Base-by-base conservation (phyloP, 2,888 invertebrate genomes). In the Xestoiulus laeticollis region DNA sequence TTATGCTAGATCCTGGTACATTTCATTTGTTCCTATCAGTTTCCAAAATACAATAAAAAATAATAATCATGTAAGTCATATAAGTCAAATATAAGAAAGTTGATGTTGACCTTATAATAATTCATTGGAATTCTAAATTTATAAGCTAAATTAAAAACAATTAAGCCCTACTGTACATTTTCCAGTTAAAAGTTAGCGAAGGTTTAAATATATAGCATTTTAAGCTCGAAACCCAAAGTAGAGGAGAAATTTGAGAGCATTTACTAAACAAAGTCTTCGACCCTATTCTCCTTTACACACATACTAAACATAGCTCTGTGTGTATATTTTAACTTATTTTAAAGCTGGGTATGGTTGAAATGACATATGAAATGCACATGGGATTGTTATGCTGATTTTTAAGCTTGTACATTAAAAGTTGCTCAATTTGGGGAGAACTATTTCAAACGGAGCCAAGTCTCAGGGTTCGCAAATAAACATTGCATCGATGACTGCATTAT, bases 311-410 rank as follows among this genome's bases (percentile, higher is more conserved):
- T 26, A 68, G n/a, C 68, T 26, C 26, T 68, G 8, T n/a, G n/a
- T 68, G 68, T 68, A 68, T 68, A 68, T 68, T 68, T 68, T 6
- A 68, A n/a, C 68, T n/a, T 8, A 26, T 68, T 26, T 38, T 26
- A 26, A 68, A 26, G 26, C 26, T 68, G 68, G 8, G 68, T 10
- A 26, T 68, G n/a, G n/a, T n/a, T 68, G 68, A 68, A 68, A 68
- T 68, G 68, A 68, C 68, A 68, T 68, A 68, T 68, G 68, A 26
- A 68, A 68, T 68, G 68, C 26, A 68, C 68, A 68, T 68, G 68
- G 68, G 68, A n/a, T n/a, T 68, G 68, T 26, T 68, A 68, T 68
- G 68, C 68, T 26, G 68, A 68, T 68, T 68, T 68, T 68, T 10
- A 26, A 68, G 8, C n/a, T 26, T 22, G 10, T 1, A n/a, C 59